Percentiles rank a stretch among this genome's conserved stretches.
These are phyloP conservation scores for Trinorchestia longiramus DNA, from an alignment of 1,140 invertebrate genomes.

Conservation along the genomic window DNA sequence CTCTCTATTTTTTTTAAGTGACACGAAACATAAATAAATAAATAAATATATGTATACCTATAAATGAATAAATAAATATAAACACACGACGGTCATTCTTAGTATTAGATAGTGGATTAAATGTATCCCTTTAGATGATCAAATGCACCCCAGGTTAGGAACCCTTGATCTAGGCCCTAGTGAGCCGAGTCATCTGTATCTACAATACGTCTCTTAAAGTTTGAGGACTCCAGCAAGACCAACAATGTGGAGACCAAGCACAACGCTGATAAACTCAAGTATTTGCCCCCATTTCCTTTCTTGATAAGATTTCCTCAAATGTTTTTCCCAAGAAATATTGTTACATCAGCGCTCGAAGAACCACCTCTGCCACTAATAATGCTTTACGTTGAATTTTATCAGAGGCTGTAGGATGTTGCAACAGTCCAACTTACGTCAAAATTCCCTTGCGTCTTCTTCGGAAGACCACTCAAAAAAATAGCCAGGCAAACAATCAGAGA, in stretches of 20 bases:
- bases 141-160: too few relatives aligned
- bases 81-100: too few relatives aligned
- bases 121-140: too few relatives aligned
- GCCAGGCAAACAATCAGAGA: not conserved
- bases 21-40: too few relatives aligned
- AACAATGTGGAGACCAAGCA: not conserved
- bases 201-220: not conserved
- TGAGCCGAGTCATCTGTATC: too few relatives aligned
- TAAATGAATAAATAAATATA: too few relatives aligned
- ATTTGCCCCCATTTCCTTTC: not conserved
- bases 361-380: not conserved
- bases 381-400: not conserved
- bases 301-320: slow-evolving; percentile 2
- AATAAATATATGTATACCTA: too few relatives aligned
- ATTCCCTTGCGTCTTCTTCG: not conserved
- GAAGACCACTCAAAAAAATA: not conserved
- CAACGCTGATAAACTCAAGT: not conserved
- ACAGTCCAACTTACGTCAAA: not conserved
- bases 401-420: not conserved
- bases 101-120: too few relatives aligned
- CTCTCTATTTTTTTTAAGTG: too few relatives aligned
- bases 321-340: not conserved
- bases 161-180: too few relatives aligned
- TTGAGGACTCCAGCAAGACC: not conserved
- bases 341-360: not conserved